Percentiles rank a stretch among this genome's conserved stretches.
Evolutionary conservation across 1,140 invertebrate genomes (phyloP).

Genomic region (Aricia agestis): DNA sequence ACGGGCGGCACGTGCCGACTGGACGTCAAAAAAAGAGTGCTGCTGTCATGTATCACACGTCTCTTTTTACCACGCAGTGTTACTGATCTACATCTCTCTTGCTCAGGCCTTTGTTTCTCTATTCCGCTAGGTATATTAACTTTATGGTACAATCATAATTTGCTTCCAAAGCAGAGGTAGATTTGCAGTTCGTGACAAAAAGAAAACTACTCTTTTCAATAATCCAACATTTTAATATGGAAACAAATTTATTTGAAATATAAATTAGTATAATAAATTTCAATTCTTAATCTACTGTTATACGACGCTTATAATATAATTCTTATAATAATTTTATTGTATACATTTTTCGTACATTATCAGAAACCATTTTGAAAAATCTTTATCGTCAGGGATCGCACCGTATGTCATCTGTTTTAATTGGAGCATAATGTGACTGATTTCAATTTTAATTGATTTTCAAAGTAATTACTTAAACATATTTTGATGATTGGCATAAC

Average conservation of each 20-base stretch:
- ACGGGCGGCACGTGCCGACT: too few relatives aligned
- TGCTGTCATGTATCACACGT: too few relatives aligned
- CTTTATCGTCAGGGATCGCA: neutral
- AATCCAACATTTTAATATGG: constrained; percentile 4
- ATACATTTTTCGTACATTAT: neutral
- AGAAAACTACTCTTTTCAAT: neutral
- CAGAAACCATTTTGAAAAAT: neutral
- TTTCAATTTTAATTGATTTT: neutral
- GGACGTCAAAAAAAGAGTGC: too few relatives aligned
- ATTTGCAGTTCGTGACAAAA: neutral
- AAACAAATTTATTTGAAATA: neutral
- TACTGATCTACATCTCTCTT: too few relatives aligned
- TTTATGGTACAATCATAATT: too few relatives aligned
- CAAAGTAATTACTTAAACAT: neutral
- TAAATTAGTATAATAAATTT: constrained; percentile 6
- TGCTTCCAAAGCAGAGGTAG: neutral
- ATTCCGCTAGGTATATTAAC: too few relatives aligned
- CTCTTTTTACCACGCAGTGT: too few relatives aligned
- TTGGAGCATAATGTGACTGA: neutral
- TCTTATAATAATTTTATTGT: neutral
- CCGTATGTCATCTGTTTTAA: neutral
- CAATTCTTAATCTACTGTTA: constrained; percentile 2
- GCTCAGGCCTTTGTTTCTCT: too few relatives aligned
- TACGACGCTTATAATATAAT: constrained; percentile 11
- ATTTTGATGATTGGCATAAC: neutral